Evolutionary conservation across 2,113 vertebrate genomes (phyloP).

Genomic region (Gambusia holbrooki): DNA sequence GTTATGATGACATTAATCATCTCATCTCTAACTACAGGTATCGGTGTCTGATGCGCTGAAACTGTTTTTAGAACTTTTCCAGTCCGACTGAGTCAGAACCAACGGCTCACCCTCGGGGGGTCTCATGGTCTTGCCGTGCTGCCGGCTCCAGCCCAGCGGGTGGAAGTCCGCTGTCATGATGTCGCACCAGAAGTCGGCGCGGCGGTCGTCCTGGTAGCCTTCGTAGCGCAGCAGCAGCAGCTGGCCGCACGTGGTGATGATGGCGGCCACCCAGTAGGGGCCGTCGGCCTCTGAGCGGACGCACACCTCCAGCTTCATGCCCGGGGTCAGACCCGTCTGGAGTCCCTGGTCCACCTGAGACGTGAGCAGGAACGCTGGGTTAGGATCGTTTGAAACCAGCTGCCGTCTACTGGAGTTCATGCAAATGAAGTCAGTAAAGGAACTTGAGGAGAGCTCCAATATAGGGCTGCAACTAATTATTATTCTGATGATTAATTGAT

Average conservation of each 20-base stretch:
- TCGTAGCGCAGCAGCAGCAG: conserved; percentile 93
- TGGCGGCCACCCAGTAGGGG: conserved; percentile 93
- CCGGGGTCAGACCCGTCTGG: conserved; percentile 93
- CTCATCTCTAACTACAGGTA: not conserved
- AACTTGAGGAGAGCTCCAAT: too few species aligned
- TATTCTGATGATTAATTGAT: too few species aligned
- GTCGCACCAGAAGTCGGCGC: conserved; percentile 97
- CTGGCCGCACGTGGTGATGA: conserved; percentile 96
- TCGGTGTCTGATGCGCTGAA: not conserved
- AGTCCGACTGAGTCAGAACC: not conserved
- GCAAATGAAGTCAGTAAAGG: not conserved
- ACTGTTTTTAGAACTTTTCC: not conserved
- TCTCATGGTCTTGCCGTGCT: conserved; percentile 89
- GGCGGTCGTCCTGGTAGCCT: conserved; percentile 93
- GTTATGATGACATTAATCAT: not conserved
- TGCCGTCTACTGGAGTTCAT: not conserved
- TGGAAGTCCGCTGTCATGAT: conserved; percentile 93
- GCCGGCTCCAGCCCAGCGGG: conserved; percentile 92
- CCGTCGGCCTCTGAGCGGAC: conserved; percentile 84
- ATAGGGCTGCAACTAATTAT: too few species aligned
- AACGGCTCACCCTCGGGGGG: conserved; percentile 90
- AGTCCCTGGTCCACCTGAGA: conserved; percentile 92
- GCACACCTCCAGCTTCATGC: conserved; percentile 95
- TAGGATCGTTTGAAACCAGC: not conserved
- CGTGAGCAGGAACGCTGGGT: not conserved